A percentile compares a stretch with the other conserved stretches of the same genome.
These are phyloP conservation scores for Telmatherina bonti DNA, from an alignment of 2,797 vertebrate genomes.

Conservation along the genomic window DNA sequence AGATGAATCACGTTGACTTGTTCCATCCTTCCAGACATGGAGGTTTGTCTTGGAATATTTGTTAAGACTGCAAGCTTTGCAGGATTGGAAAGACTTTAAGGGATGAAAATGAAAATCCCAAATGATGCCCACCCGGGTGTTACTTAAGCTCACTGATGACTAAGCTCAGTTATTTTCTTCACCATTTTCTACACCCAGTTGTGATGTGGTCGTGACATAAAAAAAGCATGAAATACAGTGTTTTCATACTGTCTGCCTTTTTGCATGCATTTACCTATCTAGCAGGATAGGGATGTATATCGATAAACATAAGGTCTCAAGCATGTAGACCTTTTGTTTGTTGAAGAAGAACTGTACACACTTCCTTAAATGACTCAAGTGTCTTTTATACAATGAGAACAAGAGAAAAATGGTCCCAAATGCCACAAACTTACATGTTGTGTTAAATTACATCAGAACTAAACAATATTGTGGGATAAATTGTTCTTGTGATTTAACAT, in stretches of 20 bases:
- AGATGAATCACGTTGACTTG: slow-evolving; percentile 47
- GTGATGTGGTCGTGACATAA: slow-evolving; percentile 27
- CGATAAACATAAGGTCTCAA: not conserved
- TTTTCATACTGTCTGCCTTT: slow-evolving; percentile 36
- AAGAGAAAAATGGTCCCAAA: not conserved
- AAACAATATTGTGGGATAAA: too few species aligned
- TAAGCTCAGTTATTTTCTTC: slow-evolving; percentile 47
- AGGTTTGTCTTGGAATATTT: slow-evolving; percentile 32
- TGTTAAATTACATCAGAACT: not conserved
- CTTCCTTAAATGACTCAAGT: not conserved
- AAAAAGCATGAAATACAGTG: slow-evolving; percentile 23
- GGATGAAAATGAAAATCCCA: slow-evolving; percentile 6
- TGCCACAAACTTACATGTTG: not conserved
- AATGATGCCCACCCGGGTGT: slow-evolving; percentile 30
- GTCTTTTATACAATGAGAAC: not conserved
- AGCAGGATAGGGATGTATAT: not conserved
- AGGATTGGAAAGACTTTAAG: slow-evolving; percentile 27
- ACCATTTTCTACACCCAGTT: slow-evolving; percentile 46
- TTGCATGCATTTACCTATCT: not conserved
- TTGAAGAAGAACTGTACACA: not conserved
- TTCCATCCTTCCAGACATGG: slow-evolving; percentile 56
- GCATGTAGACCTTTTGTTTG: not conserved
- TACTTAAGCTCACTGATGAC: slow-evolving; percentile 55
- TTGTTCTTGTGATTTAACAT: too few species aligned
- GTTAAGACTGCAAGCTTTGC: slow-evolving; percentile 21